These are phyloP conservation scores for Python bivittatus DNA, from an alignment of 2,113 vertebrate genomes.

Conservation along the genomic window DNA sequence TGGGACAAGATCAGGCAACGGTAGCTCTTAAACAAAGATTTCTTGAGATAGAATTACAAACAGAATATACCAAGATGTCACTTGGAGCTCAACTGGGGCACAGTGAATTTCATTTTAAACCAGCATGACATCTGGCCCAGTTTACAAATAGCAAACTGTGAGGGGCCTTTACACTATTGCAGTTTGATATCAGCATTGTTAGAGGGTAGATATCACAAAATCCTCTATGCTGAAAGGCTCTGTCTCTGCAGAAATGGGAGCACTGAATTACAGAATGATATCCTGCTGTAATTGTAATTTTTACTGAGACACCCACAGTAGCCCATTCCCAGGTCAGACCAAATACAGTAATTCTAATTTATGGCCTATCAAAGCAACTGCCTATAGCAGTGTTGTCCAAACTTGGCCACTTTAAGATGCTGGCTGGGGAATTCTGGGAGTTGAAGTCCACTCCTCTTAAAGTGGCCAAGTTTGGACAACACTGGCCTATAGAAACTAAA, in stretches of 20 bases:
- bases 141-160: not conserved
- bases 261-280: not conserved
- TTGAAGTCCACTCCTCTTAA: too few species aligned
- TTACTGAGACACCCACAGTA: not conserved
- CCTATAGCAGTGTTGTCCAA: too few species aligned
- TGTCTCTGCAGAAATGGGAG: not conserved
- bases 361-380: not conserved
- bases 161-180: not conserved
- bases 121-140: not conserved
- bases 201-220: not conserved
- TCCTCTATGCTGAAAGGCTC: not conserved
- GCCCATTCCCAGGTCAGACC: not conserved
- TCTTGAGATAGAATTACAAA: not conserved
- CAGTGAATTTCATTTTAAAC: not conserved
- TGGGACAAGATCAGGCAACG: not conserved
- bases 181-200: not conserved
- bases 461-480: too few species aligned
- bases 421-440: too few species aligned
- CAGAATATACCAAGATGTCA: not conserved
- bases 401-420: too few species aligned
- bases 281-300: not conserved
- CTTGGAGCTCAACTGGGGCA: not conserved
- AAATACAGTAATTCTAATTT: not conserved
- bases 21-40: not conserved
- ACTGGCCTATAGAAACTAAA: too few species aligned